A percentile compares a stretch with the other conserved stretches of the same genome.
Conservation (phyloP, 2,888 invertebrate species). For the Panzeria rudis region DNA sequence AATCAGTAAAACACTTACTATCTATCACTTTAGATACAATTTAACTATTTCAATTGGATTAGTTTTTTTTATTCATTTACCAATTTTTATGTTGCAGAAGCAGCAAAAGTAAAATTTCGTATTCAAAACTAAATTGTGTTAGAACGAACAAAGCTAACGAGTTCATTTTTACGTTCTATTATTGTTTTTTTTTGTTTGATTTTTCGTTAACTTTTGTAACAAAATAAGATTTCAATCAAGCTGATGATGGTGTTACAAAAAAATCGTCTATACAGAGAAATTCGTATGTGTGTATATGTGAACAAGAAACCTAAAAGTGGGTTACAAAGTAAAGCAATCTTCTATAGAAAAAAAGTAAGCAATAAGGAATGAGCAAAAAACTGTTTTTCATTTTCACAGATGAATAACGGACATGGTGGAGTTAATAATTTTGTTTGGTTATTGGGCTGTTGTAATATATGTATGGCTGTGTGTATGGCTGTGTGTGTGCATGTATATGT, state of each 20-base stretch:
- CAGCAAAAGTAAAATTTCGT: slow-evolving; percentile 15
- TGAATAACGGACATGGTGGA: slow-evolving; percentile 36
- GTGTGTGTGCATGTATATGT: not conserved
- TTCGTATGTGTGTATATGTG: not conserved
- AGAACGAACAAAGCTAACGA: slow-evolving; percentile 46
- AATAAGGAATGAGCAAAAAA: not conserved
- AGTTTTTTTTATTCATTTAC: not conserved
- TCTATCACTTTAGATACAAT: slow-evolving; percentile 35
- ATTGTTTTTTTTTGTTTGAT: slow-evolving; percentile 2
- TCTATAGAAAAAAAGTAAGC: not conserved
- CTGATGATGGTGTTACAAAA: slow-evolving; percentile 20
- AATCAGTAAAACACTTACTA: slow-evolving; percentile 4
- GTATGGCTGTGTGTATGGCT: not conserved
- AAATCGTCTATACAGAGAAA: slow-evolving; percentile 1
- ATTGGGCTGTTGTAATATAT: not conserved
- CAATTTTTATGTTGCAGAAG: not conserved
- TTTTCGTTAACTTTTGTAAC: slow-evolving; percentile 15
- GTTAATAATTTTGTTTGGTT: not conserved
- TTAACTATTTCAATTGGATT: slow-evolving; percentile 15
- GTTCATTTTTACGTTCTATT: not conserved
- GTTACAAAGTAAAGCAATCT: slow-evolving; percentile 38
- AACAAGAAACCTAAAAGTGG: slow-evolving; percentile 17
- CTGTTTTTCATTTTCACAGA: slow-evolving; percentile 43
- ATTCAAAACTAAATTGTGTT: slow-evolving; percentile 22
- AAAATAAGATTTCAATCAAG: slow-evolving; percentile 53